A percentile compares a stretch with the other conserved stretches of the same genome.
Evolutionary conservation across 2,797 vertebrate species (phyloP).

Genomic region (Urosaurus nigricauda): DNA sequence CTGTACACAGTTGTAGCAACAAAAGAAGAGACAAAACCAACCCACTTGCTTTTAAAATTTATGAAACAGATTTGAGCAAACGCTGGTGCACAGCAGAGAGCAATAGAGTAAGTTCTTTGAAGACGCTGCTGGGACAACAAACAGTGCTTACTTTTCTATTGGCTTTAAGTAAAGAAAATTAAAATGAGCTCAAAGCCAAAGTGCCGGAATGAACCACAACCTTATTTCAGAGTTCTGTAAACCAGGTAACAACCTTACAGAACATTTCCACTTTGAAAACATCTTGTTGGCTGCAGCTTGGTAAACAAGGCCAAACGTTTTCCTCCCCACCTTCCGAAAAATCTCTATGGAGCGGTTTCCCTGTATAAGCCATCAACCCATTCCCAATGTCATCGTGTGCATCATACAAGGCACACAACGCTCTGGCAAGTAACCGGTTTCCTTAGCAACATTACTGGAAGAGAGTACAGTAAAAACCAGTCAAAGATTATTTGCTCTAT

Average conservation of each 20-base stretch:
- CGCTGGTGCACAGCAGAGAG: neutral
- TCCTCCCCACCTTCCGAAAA: slow-evolving; percentile 48
- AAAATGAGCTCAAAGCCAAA: slow-evolving; percentile 43
- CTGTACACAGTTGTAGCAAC: neutral
- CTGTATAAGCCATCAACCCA: slow-evolving; percentile 43
- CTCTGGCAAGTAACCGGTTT: slow-evolving; percentile 62
- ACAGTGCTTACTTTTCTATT: slow-evolving; percentile 56
- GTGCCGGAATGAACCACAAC: slow-evolving; percentile 11
- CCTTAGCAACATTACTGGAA: slow-evolving; percentile 64
- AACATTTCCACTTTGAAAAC: slow-evolving; percentile 43
- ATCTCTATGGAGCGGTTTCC: slow-evolving; percentile 30
- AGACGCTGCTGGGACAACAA: slow-evolving; percentile 45
- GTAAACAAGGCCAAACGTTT: slow-evolving; percentile 37
- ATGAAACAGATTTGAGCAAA: slow-evolving; percentile 59
- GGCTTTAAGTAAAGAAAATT: slow-evolving; percentile 46
- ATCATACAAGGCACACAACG: slow-evolving; percentile 41
- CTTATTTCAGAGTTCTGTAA: neutral
- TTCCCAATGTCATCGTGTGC: slow-evolving; percentile 72
- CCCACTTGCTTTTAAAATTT: neutral
- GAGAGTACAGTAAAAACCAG: slow-evolving; percentile 21
- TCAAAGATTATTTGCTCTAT: slow-evolving; percentile 50
- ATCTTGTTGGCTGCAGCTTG: slow-evolving; percentile 45
- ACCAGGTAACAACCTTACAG: slow-evolving; percentile 18
- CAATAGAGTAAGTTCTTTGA: neutral
- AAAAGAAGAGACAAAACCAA: slow-evolving; percentile 22